Evolutionary conservation across 1,140 invertebrate genomes (phyloP).

Genomic region (Drosophila nikananu): DNA sequence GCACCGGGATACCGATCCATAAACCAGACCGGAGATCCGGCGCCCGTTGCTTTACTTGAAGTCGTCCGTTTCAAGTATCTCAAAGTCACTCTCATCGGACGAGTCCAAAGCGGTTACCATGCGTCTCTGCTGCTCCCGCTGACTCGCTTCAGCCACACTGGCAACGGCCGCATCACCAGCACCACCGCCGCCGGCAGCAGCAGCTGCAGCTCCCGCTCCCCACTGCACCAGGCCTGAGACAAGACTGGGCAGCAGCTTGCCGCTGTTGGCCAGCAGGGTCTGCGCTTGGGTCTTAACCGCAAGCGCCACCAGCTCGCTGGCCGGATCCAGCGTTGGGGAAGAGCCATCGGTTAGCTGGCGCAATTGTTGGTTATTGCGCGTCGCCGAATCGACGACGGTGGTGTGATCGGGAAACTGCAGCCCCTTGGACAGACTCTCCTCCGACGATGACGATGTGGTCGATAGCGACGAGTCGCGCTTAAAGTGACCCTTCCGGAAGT

Average conservation of each 20-base stretch:
- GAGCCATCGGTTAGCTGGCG: constrained; percentile 43
- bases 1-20: constrained; percentile 1
- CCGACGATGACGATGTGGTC: constrained; percentile 80
- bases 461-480: constrained; percentile 81
- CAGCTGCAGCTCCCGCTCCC: constrained; percentile 29
- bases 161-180: neutral
- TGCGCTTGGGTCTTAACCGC: constrained; percentile 67
- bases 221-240: constrained; percentile 72
- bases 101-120: constrained; percentile 72
- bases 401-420: constrained; percentile 79
- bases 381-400: constrained; percentile 55
- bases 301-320: constrained; percentile 47
- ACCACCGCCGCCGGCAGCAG: neutral
- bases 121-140: constrained; percentile 38
- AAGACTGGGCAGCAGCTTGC: constrained; percentile 65
- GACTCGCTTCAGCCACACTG: constrained; percentile 14
- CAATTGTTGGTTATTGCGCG: constrained; percentile 22
- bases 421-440: constrained; percentile 82
- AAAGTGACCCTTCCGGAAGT: constrained; percentile 79
- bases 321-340: constrained; percentile 11
- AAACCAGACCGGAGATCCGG: constrained; percentile 18
- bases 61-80: constrained; percentile 81
- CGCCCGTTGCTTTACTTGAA: constrained; percentile 62
- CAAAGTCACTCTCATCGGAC: constrained; percentile 84
- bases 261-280: constrained; percentile 47